Evolutionary conservation across 2,888 invertebrate species (phyloP), one percentile per base, ranked within the genome.

Genomic region (Resseliella maxima): DNA sequence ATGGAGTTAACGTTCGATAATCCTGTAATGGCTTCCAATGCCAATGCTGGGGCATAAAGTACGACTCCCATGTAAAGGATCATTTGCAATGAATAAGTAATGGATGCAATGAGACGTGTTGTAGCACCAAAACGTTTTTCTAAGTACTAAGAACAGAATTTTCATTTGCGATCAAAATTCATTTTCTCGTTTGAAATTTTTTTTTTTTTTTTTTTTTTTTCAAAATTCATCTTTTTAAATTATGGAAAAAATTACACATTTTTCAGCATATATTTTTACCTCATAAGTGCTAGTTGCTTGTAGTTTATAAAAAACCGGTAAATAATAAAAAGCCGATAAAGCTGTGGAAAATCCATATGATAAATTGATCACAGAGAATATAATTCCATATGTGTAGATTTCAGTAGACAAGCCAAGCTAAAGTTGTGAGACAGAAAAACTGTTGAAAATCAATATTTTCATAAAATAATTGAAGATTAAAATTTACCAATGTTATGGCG

Each of bases 1-100:
- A 97, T 95, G 0, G 96, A 96, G 88, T 94, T 92, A 41, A 94
- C 90, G 91, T 94, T 93, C 87, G 94, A 93, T 10, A 96, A 91
- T n/a, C 96, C 96, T 0, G 96, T 96, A 45, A 97, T 95, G 0
- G 98, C 94, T 90, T 96, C 96, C 31, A 99, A 90, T 0, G 98
- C 98, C 88, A 99, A 92, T 0, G 98, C 96, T 0, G 99, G 98
- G 0, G 98, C 98, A 90, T 97, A 99, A 12, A 99, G 91, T 27
- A 98, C 98, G 88, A 99, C 96, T 0, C 98, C 96, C 92, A 96
- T 96, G 89, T 97, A 97, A 31, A 97, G 92, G 88, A 97, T 93
- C 95, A 98, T 96, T 92, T 99, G 98, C 72, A 97, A 89, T 86
- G 96, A 95, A 89, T 97, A 98, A 0, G 96, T 95, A 86, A 97